Percentiles rank a stretch among this genome's conserved stretches.
These are phyloP conservation scores for Rhadinocentrus ornatus DNA, from an alignment of 2,797 vertebrate genomes.

Conservation along the genomic window DNA sequence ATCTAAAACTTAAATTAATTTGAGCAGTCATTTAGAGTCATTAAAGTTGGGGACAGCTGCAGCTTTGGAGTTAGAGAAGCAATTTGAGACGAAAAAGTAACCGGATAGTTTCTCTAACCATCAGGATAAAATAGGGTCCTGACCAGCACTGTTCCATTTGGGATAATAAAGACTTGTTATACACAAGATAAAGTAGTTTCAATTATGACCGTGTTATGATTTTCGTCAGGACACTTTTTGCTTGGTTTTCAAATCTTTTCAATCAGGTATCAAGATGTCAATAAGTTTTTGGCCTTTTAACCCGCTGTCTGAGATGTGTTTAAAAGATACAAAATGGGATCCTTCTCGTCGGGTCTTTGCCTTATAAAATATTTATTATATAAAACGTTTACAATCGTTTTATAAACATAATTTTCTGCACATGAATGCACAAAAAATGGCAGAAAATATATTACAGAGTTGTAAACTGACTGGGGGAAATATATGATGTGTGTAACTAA, in stretches of 20 bases:
- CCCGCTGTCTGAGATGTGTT: not conserved
- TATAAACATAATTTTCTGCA: not conserved
- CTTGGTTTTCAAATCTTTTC: not conserved
- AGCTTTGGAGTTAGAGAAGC: not conserved
- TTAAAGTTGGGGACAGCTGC: not conserved
- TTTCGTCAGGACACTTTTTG: not conserved
- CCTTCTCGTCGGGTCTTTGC: not conserved
- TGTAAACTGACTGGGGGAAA: not conserved
- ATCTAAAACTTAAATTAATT: not conserved
- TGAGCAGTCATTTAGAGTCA: not conserved
- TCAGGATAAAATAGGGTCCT: not conserved
- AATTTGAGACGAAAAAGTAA: not conserved
- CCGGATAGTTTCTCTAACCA: not conserved
- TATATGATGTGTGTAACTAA: not conserved
- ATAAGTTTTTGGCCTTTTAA: slow-evolving; percentile 6
- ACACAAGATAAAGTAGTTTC: not conserved
- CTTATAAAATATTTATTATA: too few relatives aligned
- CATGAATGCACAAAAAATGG: not conserved
- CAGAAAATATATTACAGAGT: not conserved
- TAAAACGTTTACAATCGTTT: not conserved
- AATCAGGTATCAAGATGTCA: not conserved
- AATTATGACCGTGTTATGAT: not conserved
- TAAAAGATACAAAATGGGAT: not conserved
- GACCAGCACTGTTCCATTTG: not conserved
- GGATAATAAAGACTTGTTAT: not conserved